These are phyloP conservation scores for Salvelinus namaycush DNA, from an alignment of 2,113 vertebrate species.

Conservation along the genomic window DNA sequence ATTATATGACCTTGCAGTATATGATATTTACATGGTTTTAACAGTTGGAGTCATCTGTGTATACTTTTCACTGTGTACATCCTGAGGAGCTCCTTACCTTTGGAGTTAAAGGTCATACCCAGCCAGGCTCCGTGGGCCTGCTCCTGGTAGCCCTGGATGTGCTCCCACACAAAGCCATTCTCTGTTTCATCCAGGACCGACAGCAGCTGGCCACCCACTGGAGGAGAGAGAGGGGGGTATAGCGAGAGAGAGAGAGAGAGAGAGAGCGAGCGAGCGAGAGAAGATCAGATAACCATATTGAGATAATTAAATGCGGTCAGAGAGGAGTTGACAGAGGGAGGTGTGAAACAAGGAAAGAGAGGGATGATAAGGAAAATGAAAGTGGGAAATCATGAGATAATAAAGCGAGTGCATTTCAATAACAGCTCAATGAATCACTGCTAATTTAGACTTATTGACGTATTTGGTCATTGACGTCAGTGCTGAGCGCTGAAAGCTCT, in stretches of 20 bases:
- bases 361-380: constrained; percentile 2
- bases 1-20: too few relatives aligned
- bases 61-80: too few relatives aligned
- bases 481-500: background rate
- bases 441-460: constrained; percentile 46
- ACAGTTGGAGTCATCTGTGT: too few relatives aligned
- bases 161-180: constrained; percentile 93
- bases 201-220: constrained; percentile 86
- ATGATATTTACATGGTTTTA: too few relatives aligned
- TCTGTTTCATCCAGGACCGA: constrained; percentile 92
- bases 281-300: background rate
- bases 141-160: constrained; percentile 85
- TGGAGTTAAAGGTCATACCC: constrained; percentile 87
- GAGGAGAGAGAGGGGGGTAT: background rate
- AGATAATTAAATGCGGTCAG: background rate
- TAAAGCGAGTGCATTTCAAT: background rate
- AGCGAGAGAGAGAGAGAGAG: background rate
- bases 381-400: background rate
- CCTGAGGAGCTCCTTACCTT: constrained; percentile 75
- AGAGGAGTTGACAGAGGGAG: constrained; percentile 1
- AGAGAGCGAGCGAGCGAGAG: background rate
- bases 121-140: constrained; percentile 91
- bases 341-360: background rate
- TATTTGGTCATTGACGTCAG: background rate
- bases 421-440: constrained; percentile 11